Evolutionary conservation across 1,140 invertebrate species (phyloP).

Genomic region (Oryzaephilus surinamensis): DNA sequence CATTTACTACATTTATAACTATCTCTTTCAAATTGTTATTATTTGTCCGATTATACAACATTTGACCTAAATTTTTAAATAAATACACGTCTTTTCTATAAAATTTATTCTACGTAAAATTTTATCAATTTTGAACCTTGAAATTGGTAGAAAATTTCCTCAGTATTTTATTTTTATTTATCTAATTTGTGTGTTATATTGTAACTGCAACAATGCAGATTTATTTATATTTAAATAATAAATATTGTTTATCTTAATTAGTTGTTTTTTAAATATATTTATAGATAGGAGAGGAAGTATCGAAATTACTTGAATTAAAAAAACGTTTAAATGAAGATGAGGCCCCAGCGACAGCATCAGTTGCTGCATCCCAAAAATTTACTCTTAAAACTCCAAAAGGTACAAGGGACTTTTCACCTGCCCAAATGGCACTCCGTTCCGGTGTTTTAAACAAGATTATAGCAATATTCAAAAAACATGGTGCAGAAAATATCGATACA

Average conservation of each 20-base stretch:
- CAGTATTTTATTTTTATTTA: too few species aligned
- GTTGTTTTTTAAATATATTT: slow-evolving; percentile 16
- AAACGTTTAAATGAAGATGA: slow-evolving; percentile 49
- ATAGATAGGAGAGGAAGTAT: slow-evolving; percentile 71
- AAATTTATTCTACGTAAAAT: too few species aligned
- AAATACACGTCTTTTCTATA: too few species aligned
- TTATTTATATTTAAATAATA: background rate
- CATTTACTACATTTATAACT: too few species aligned
- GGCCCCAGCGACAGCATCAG: slow-evolving; percentile 41
- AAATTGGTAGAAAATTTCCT: too few species aligned
- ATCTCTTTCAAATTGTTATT: too few species aligned
- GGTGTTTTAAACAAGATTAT: slow-evolving; percentile 84
- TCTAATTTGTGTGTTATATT: too few species aligned
- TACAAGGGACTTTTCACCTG: slow-evolving; percentile 88
- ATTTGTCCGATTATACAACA: too few species aligned
- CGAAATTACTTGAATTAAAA: slow-evolving; percentile 71
- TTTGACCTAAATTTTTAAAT: too few species aligned
- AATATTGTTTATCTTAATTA: background rate
- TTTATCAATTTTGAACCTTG: too few species aligned
- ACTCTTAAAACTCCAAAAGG: slow-evolving; percentile 90
- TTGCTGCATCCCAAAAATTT: slow-evolving; percentile 58
- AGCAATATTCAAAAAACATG: slow-evolving; percentile 89
- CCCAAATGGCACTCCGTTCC: slow-evolving; percentile 88
- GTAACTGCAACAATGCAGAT: slow-evolving; percentile 1
- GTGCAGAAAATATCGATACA: slow-evolving; percentile 98